phyloP scores from a whole-genome alignment of 2,113 vertebrate species.

The Leucopsar rothschildi region DNA sequence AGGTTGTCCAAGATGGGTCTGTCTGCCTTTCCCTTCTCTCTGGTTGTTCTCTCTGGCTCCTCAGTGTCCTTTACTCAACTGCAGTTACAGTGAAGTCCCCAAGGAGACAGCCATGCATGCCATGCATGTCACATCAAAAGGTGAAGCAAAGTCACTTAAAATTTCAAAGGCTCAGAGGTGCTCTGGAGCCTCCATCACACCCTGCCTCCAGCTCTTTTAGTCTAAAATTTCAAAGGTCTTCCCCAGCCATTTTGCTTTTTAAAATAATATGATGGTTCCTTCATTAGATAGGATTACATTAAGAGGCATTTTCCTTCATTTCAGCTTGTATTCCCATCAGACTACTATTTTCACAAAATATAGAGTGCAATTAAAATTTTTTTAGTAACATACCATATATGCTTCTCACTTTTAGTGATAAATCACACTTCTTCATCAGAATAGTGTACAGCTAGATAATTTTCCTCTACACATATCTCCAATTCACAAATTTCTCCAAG shows the following conservation, averaged over 20 bases:
- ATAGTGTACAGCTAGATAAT: not conserved
- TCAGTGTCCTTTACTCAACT: not conserved
- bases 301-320: not conserved
- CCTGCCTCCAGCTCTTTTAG: not conserved
- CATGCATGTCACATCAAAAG: not conserved
- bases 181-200: not conserved
- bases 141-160: not conserved
- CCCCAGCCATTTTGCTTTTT: not conserved
- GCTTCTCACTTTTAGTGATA: not conserved
- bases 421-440: not conserved
- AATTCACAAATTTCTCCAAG: not conserved
- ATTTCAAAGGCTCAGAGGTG: not conserved
- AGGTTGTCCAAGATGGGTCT: not conserved
- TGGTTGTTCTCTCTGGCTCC: not conserved
- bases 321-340: not conserved
- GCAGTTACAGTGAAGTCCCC: not conserved
- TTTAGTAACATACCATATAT: not conserved
- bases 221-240: not conserved
- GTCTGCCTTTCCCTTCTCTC: fast-evolving
- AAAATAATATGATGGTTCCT: not conserved
- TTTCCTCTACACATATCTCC: not conserved
- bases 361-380: not conserved
- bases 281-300: not conserved
- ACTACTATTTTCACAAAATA: not conserved
- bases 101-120: not conserved